phyloP scores from a whole-genome alignment of 2,888 invertebrate genomes.

The Carcina quercana region DNA sequence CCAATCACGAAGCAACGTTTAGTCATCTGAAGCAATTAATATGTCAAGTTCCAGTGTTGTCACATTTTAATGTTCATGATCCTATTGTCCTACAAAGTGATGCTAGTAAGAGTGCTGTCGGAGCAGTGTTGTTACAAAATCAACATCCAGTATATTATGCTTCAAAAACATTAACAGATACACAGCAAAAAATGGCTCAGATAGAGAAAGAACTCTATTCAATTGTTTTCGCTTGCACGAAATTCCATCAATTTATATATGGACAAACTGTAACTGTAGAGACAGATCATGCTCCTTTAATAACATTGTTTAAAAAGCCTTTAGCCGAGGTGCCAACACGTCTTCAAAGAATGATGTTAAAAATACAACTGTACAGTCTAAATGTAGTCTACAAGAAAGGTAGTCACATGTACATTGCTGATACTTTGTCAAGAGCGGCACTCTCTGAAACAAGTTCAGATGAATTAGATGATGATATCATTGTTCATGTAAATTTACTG shows the following conservation, averaged over 20 bases:
- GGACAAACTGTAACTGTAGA: conserved; percentile 11
- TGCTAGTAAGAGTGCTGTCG: not conserved
- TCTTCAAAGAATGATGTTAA: conserved; percentile 13
- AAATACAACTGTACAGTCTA: conserved; percentile 12
- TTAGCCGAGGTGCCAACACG: conserved; percentile 8
- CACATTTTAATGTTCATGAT: not conserved
- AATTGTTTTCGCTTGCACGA: conserved; percentile 12
- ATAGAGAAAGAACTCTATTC: conserved; percentile 8
- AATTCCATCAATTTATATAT: conserved; percentile 13
- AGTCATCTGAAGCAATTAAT: not conserved
- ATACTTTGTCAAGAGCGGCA: conserved; percentile 7
- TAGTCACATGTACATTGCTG: not conserved
- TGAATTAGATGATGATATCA: conserved; percentile 5
- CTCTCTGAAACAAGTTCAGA: conserved; percentile 1
- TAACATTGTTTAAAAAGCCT: conserved; percentile 10
- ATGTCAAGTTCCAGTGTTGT: not conserved
- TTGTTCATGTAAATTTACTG: conserved; percentile 2
- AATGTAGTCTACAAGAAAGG: conserved; percentile 11
- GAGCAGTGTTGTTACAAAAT: conserved; percentile 2
- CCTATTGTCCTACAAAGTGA: not conserved
- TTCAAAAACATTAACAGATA: conserved; percentile 1
- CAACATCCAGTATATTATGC: conserved; percentile 4
- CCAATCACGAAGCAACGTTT: conserved; percentile 1
- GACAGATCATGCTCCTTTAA: conserved; percentile 15
- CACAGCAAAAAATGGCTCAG: conserved; percentile 4